Percentiles rank a stretch among this genome's conserved stretches.
These are phyloP conservation scores for Trinorchestia longiramus DNA, from an alignment of 1,140 invertebrate species.

Conservation along the genomic window DNA sequence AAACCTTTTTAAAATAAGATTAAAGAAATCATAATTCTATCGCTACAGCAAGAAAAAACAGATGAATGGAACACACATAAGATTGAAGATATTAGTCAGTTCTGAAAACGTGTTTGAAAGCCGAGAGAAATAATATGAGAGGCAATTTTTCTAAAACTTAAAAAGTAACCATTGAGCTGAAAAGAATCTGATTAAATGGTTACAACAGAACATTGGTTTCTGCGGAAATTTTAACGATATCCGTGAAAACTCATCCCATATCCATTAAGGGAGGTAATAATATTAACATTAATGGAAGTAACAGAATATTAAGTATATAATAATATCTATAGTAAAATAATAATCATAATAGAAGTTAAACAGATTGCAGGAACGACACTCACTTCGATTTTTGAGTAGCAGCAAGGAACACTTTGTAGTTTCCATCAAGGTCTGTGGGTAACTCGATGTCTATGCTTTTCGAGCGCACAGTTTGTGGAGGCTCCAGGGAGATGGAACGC, in stretches of 20 bases:
- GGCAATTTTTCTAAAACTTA: too few relatives aligned
- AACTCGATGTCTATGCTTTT: constrained; percentile 91
- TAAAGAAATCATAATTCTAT: too few relatives aligned
- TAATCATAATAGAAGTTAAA: not conserved
- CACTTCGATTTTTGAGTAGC: constrained; percentile 65
- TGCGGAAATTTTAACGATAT: too few relatives aligned
- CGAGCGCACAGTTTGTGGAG: constrained; percentile 75
- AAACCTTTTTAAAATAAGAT: too few relatives aligned
- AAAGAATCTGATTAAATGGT: too few relatives aligned
- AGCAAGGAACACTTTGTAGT: constrained; percentile 79
- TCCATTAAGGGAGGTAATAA: too few relatives aligned
- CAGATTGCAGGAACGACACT: constrained; percentile 51
- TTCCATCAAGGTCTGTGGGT: constrained; percentile 85
- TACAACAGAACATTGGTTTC: too few relatives aligned
- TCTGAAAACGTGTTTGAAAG: not conserved
- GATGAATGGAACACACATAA: not conserved
- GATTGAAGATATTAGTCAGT: not conserved
- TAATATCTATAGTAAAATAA: not conserved
- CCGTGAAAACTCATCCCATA: too few relatives aligned
- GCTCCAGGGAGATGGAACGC: constrained; percentile 61
- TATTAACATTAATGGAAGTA: too few relatives aligned
- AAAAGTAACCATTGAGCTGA: too few relatives aligned
- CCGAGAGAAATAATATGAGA: not conserved
- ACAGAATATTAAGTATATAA: not conserved
- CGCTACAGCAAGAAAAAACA: not conserved